Base-by-base conservation (phyloP, 2,797 vertebrate genomes). In the Diglossa cyanea region DNA sequence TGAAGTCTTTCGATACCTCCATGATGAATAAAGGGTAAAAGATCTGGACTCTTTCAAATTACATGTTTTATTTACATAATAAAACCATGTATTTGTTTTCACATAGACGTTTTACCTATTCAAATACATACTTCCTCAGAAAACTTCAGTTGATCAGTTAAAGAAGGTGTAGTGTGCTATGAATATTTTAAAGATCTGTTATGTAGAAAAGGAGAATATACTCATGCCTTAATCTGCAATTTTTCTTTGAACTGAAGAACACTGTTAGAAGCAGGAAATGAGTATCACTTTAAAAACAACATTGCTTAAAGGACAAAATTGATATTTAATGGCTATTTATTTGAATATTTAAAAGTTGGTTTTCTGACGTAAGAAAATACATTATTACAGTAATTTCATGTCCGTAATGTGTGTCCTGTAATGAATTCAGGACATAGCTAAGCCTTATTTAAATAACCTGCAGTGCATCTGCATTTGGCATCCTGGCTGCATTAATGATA, bases 301-400 rank as follows among this genome's bases (percentile, higher is more conserved):
- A 20, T 78, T 83, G 93, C 39, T 89, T 33, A 75, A 92, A 70
- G 31, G 31, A 54, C 14, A 67, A 60, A 84, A 20, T 42, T 62
- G 18, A 33, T 90, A 86, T 47, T 81, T 87, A 82, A 42, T 86
- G 42, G 31, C 47, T 91, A 65, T 88, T 94, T 91, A 94, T 63
- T 87, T 78, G 19, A 53, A 28, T 79, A 62, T 76, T 79, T 80
- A 60, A 82, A 65, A 82, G 28, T 16, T 86, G 31, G 35, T 57
- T 91, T 91, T 91, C 45, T 72, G 42, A 70, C 28, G 1, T 68
- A 65, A 79, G 57, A 54, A 82, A 79, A 60, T 47, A 11, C 11
- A n/a, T 20, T 63, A 40, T 70, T 67, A 68, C 40, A 65, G 35
- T 60, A 47, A 71, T 92, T 83, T 62, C 16, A 2, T 61, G 25